Base-by-base conservation (phyloP, 2,113 vertebrate genomes). In the Lagopus muta region DNA sequence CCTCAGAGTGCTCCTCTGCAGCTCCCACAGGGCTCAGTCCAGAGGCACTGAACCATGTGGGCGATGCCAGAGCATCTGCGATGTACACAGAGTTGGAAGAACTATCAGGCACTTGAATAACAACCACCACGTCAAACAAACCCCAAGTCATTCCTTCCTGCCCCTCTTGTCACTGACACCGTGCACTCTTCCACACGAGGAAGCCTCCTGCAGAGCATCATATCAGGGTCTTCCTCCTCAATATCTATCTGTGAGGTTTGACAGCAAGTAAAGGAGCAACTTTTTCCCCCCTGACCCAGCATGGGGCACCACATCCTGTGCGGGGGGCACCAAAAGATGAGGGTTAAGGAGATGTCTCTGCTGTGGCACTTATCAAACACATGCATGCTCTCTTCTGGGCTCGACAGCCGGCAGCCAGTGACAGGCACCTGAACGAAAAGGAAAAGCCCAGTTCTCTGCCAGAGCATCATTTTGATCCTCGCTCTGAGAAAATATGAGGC, bases 261-360 rank as follows among this genome's bases (percentile, higher is more conserved):
- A 10, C 22, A 1, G 0, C 1, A 5, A 64, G 9, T 5, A 18
- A 24, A 73, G 42, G 54, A 82, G 18, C 12, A 69, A 3, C 36
- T 73, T 77, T 18, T 18, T 3, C 7, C 20, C 18, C 5, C 7
- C n/a, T 65, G 57, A 16, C 25, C 19, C 19, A 74, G 19, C 8
- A 10, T 3, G 24, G 54, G 19, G 8, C 24, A 8, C 7, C 17
- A 24, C 17, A 11, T 20, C 21, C 17, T 32, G 27, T 50, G 24
- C 1, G 1, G 71, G 24, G n/a, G 36, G 66, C 73, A 28, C 32
- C 45, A 47, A 55, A 24, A 32, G 28, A 7, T 7, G 47, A 73
- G 32, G 11, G 34, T 36, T 20, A 36, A 38, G 17, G 16, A 84
- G 71, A 32, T 32, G 24, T 11, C 38, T 50, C 32, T 27, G 24